Base-by-base conservation (phyloP, 2,888 invertebrate genomes). In the Dicyrtomina minuta region DNA sequence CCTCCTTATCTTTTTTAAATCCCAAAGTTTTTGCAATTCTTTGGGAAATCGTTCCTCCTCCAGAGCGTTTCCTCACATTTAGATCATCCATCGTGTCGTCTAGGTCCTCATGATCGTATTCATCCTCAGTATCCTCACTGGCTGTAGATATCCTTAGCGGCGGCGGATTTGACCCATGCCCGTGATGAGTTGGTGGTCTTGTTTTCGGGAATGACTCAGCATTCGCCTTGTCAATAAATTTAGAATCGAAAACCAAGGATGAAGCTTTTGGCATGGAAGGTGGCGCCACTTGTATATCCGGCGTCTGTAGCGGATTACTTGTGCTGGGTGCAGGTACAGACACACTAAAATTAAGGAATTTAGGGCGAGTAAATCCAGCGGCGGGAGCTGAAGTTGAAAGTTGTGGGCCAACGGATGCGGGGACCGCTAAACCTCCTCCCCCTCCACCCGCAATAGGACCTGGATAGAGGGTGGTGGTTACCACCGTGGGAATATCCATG, bases 11-110 rank as follows among this genome's bases (percentile, higher is more conserved):
- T 12, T 74, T 75, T 49, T 70, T 72, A 17, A 74, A 65, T 0
- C 77, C 75, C 22, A 77, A 74, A 12, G 75, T 74, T 69, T 77
- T 75, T 2, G 77, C 77, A 10, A 77, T 61, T 51, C 73, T 73
- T 33, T 70, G 66, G 8, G 74, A 71, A 26, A 77, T 13, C 15
- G 46, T 67, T 39, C 22, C 58, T 22, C 22, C 58, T 22, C 24
- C 58, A 56, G 55, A 59, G 22, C 51, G 70, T 51, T 71, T 71
- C 24, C 69, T 71, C 6, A 68, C 46, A 33, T 73, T 70, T 1
- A 77, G 17, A 33, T 75, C 75, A 41, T 74, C 72, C 73, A 76
- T 72, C 0, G 74, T 70, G 5, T 70, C 65, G 65, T 74, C 74
- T 12, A 61, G 41, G 53, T 73, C 73, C 2, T 71, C 68, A 6